Conservation (phyloP, 2,797 vertebrate species). For the Acipenser oxyrinchus region DNA sequence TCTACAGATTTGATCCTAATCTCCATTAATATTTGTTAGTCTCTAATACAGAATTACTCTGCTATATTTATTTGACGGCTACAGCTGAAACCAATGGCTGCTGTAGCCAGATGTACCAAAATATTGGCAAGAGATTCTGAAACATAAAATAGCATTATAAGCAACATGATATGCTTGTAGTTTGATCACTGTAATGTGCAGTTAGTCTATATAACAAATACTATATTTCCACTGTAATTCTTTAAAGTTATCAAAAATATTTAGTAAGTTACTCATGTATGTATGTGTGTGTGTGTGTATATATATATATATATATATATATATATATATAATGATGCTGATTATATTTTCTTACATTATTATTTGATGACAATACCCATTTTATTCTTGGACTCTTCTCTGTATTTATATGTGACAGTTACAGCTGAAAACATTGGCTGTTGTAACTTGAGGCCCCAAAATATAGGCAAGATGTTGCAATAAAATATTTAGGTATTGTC, state of each 20-base stretch:
- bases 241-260: too few species aligned
- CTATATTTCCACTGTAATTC: too few species aligned
- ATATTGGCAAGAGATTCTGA: constrained; percentile 22
- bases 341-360: not conserved
- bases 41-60: not conserved
- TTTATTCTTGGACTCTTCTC: constrained; percentile 14
- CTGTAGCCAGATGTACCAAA: constrained; percentile 52
- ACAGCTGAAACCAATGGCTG: constrained; percentile 46
- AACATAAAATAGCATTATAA: too few species aligned
- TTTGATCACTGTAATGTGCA: too few species aligned
- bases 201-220: too few species aligned
- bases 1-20: too few species aligned
- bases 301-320: too few species aligned
- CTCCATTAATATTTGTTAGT: too few species aligned
- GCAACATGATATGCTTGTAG: too few species aligned
- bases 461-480: constrained; percentile 17
- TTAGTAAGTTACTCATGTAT: too few species aligned
- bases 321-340: not conserved
- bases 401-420: constrained; percentile 46
- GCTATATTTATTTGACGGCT: constrained; percentile 49
- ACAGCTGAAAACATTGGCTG: constrained; percentile 46
- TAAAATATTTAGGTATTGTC: not conserved
- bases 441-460: constrained; percentile 43
- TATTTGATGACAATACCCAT: not conserved
- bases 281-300: too few species aligned